Evolutionary conservation across 2,888 invertebrate genomes (phyloP), one percentile per base, ranked within the genome.

Genomic region (Cerastis rubricosa): DNA sequence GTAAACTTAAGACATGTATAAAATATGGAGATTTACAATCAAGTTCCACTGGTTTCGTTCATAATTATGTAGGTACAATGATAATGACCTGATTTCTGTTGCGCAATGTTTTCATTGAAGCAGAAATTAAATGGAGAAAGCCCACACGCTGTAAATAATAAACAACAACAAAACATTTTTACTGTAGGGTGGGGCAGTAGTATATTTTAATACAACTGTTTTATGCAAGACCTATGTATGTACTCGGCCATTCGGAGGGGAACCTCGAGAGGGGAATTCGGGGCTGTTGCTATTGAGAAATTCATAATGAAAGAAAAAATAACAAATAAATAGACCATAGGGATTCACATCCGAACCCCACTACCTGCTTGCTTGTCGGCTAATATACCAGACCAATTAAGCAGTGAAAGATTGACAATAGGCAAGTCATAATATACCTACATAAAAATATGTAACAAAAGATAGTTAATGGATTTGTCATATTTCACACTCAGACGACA

Each of bases 21-120:
- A 68, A 54, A 49, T 78, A 73, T 68, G 67, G 47, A 81, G 64
- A 76, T 76, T 63, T 49, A 43, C 14, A 78, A 81, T 79, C 76
- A 76, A 78, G 77, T 86, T 84, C 61, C 14, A 78, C 74, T 35
- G 70, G 67, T 64, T 71, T 78, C 49, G 57, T 78, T 80, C 54
- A 76, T n/a, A n/a, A n/a, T n/a, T n/a, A 66, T 72, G 19, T 17
- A n/a, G 29, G 45, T 54, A 77, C 72, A 69, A 67, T 81, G 84
- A 75, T 84, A 88, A 82, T 86, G 87, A 88, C 87, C 88, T 71
- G 74, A 80, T 67, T 86, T 71, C 2, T 59, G 63, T 82, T 80
- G 77, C 59, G 69, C 73, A 87, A 78, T 66, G 22, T 57, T 76
- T 45, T 68, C 25, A 80, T 71, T 68, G 74, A 66, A 25, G 45